Evolutionary conservation across 2,888 invertebrate genomes (phyloP), one percentile per base, ranked within the genome.

Genomic region (Mactromeris polynyma): DNA sequence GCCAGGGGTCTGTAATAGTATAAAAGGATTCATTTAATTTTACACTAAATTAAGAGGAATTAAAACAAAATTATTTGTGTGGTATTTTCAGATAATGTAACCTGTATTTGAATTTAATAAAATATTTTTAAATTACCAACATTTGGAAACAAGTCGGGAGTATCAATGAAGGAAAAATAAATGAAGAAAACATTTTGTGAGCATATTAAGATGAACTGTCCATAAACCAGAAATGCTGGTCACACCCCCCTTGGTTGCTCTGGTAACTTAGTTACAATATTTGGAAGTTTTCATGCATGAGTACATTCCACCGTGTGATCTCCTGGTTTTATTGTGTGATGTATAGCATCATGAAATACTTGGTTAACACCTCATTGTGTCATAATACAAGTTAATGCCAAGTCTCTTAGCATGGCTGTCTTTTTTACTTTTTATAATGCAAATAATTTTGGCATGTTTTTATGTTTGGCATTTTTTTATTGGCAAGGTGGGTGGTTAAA

Each of bases 391-490:
- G 33, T 26, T n/a, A 26, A 26, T 64, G 58, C 58, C 4, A 64
- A n/a, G 26, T n/a, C 58, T 64, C 31, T 7, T 19, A 73, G 73
- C 73, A 73, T 73, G 73, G 73, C 73, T 73, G 36, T 58, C n/a
- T 36, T 17, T 36, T 73, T 26, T 58, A 58, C 58, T 33, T 73
- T 73, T 73, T 36, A 33, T 73, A 33, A 73, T 73, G 36, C 73
- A 33, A 73, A 69, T 58, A 26, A 19, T 73, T 73, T 73, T 73
- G 73, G 73, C 73, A 73, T 73, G 73, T 73, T 73, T 73, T 64
- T 69, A 17, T 31, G 17, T 73, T 33, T 73, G 73, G 33, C 73
- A 33, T 73, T 21, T 6, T 33, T 69, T 69, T 69, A 69, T 33
- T 69, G 7, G 26, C 31, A 73, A 73, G 73, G 36, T 73, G 33